phyloP scores from a whole-genome alignment of 1,140 invertebrate genomes.

The Drosophila pseudoobscura region DNA sequence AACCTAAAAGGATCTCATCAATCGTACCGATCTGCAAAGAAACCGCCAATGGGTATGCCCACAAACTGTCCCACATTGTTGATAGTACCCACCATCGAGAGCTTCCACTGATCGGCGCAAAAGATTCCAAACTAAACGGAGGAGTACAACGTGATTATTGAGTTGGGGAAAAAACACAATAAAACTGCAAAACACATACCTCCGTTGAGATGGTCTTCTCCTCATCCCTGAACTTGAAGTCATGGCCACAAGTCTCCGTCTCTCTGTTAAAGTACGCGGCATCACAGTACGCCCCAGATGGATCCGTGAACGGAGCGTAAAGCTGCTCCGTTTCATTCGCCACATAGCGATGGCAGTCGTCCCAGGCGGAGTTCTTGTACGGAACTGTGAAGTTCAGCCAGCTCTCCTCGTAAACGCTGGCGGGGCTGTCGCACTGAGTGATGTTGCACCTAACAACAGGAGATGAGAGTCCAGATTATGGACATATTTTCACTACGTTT shows the following conservation, averaged over 20 bases:
- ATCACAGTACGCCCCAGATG: constrained; percentile 42
- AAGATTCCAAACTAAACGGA: constrained; percentile 85
- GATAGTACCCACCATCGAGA: constrained; percentile 88
- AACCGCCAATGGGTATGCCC: constrained; percentile 87
- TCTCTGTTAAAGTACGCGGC: constrained; percentile 77
- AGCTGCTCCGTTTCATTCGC: background rate
- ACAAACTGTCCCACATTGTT: constrained; percentile 89
- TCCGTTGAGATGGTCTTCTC: constrained; percentile 76
- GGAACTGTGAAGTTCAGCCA: constrained; percentile 86
- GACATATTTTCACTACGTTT: constrained; percentile 63
- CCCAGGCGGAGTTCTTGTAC: constrained; percentile 77
- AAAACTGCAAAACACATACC: constrained; percentile 37
- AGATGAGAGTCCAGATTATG: background rate
- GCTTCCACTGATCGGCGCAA: constrained; percentile 87
- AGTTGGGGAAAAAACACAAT: background rate
- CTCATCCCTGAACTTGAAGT: constrained; percentile 65
- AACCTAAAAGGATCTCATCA: too few species aligned
- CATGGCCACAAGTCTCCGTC: constrained; percentile 52
- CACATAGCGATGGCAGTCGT: constrained; percentile 84
- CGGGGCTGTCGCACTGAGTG: constrained; percentile 85
- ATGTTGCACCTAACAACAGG: constrained; percentile 85
- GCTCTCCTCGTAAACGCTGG: constrained; percentile 81
- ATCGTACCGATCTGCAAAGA: constrained; percentile 87
- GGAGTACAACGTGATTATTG: background rate
- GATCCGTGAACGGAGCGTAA: constrained; percentile 8